Evolutionary conservation across 2,797 vertebrate genomes (phyloP), one percentile per base, ranked within the genome.

Genomic region (Pantherophis vulpinus): DNA sequence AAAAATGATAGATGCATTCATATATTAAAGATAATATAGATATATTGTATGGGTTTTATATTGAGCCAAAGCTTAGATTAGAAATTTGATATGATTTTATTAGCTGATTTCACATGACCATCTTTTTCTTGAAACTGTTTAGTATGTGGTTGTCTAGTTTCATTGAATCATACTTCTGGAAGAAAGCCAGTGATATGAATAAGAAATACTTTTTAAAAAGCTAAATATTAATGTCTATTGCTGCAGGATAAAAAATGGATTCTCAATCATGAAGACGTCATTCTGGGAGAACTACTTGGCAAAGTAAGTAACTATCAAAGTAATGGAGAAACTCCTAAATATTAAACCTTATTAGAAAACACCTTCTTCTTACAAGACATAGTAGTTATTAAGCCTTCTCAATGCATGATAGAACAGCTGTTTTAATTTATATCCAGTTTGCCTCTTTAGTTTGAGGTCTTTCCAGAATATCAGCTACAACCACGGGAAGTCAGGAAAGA

Each of bases 191-290:
- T 51, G 14, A 87, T 87, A 51, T 20, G 92, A 95, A 60, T 0
- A 93, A 56, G 61, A 94, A 86, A 51, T 94, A 37, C 27, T 91
- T 95, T 95, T 12, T 16, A 32, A 92, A 42, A 55, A 2, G 47
- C 87, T 96, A 60, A 97, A 95, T 87, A 93, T n/a, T 27, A 91
- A 47, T 91, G 11, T 2, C 93, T 94, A 94, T 96, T 96, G 88
- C 59, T 93, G 0, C 95, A 99, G 99, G 99, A 99, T 97, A 99
- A 99, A 96, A 99, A 99, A 92, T 99, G 99, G 99, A 98, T 99
- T 97, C 98, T 99, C 94, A 99, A 98, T 98, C 99, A 99, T 42
- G 99, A 99, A 97, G 99, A 99, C 91, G 98, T 99, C 86, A 97
- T 96, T n/a, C 97, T 99, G 90, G 99, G 98, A 94, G 99, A 99